Evolutionary conservation across 2,888 invertebrate species (phyloP), one percentile per base, ranked within the genome.

Genomic region (Drosophila vallismaia): DNA sequence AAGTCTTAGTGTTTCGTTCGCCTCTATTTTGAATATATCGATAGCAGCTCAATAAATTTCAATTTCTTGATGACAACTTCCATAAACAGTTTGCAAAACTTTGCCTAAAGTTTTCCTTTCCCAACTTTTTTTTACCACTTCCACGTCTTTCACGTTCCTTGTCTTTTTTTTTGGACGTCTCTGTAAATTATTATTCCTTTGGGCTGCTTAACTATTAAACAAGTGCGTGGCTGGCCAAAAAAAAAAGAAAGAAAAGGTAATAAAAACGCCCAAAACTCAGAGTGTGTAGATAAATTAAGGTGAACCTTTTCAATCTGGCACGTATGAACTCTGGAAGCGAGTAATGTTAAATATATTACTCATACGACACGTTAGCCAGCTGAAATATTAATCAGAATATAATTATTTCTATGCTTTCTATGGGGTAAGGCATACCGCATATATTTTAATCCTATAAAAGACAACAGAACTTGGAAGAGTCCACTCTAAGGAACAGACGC

Each of bases 141-240:
- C 45, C 12, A 57, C 40, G 4, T 33, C 19, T 44, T 4, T 29
- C 8, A 12, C 8, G 28, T 28, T 33, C 31, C 31, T 5, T 4
- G 12, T 24, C 31, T 8, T 9, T 29, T 9, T 29, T 29, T 9
- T 38, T 40, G 5, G 8, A 45, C 38, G 54, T 33, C 60, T 70
- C 55, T 40, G 50, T 38, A 54, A 68, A 60, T 60, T 54, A 14
- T 46, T 28, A 14, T 46, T 28, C 40, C 44, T 12, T 8, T 9
- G 54, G 67, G 54, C 59, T 60, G 60, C 45, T 55, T 40, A 62
- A 60, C 69, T 68, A 51, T 55, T 50, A 60, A 60, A 33, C 60
- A 68, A 70, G 68, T 70, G 68, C 70, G 68, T 70, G 68, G 67
- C 64, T 33, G 54, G 57, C 31, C 63, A 26, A n/a, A 28, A 28